Evolutionary conservation across 2,888 invertebrate species (phyloP).

Genomic region (Stenichneumon culpator): DNA sequence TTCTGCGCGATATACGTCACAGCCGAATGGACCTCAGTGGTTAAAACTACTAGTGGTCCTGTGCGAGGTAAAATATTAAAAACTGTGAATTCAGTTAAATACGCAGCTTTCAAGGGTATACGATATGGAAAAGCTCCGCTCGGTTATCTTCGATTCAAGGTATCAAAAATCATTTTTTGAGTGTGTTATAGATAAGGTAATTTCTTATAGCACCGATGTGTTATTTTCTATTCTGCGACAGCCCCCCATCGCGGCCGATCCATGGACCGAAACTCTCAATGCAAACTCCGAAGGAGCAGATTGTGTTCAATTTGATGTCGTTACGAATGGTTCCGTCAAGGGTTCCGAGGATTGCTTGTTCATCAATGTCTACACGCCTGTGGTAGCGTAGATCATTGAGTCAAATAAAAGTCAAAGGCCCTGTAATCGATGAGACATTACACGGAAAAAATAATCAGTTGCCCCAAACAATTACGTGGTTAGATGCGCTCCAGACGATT

Average conservation of each 20-base stretch:
- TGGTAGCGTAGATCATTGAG: slow-evolving; percentile 58
- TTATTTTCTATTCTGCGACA: neutral
- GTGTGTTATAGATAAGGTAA: neutral
- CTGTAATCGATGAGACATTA: neutral
- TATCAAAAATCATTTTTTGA: slow-evolving; percentile 28
- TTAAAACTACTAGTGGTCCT: slow-evolving; percentile 72
- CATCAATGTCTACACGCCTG: slow-evolving; percentile 75
- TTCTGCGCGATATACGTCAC: neutral
- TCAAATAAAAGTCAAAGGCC: neutral
- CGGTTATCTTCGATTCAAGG: slow-evolving; percentile 74
- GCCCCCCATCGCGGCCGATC: slow-evolving; percentile 64
- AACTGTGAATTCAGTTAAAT: slow-evolving; percentile 65
- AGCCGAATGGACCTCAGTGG: slow-evolving; percentile 55
- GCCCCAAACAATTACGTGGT: too few relatives aligned
- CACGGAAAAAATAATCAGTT: too few relatives aligned
- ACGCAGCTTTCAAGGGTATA: slow-evolving; percentile 75
- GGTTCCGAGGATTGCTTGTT: slow-evolving; percentile 77
- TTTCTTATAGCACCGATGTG: neutral
- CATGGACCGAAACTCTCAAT: slow-evolving; percentile 70
- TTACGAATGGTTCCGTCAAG: slow-evolving; percentile 24
- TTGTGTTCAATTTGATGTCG: slow-evolving; percentile 70
- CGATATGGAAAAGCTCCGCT: slow-evolving; percentile 74
- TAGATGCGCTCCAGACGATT: too few relatives aligned
- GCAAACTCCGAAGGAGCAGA: slow-evolving; percentile 64
- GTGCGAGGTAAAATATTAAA: slow-evolving; percentile 71